These are phyloP conservation scores for Pocillopora verrucosa DNA, from an alignment of 64 coral and sea anemone genomes.

Conservation along the genomic window DNA sequence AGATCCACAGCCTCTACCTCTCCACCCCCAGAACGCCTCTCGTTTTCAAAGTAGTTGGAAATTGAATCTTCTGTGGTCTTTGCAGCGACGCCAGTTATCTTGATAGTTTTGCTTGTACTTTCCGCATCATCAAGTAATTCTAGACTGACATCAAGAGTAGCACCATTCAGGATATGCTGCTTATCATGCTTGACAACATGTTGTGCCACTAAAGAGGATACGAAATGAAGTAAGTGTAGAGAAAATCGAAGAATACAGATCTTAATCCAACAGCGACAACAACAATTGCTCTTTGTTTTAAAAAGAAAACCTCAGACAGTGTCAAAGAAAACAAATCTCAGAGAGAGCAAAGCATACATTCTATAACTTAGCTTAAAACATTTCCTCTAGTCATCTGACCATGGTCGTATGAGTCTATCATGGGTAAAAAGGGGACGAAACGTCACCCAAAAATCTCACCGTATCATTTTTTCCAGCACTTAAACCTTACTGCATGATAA, in stretches of 20 bases:
- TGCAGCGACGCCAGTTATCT: neutral
- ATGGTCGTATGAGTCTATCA: too few relatives aligned
- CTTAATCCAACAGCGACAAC: neutral
- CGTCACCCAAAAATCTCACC: too few relatives aligned
- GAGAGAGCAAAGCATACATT: too few relatives aligned
- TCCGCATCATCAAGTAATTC: neutral
- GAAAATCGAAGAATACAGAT: neutral
- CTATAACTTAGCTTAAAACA: too few relatives aligned
- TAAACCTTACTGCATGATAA: too few relatives aligned
- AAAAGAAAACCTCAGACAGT: too few relatives aligned
- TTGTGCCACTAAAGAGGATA: neutral
- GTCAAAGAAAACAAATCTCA: too few relatives aligned
- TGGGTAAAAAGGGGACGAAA: too few relatives aligned
- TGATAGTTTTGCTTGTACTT: neutral
- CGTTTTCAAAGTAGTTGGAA: conserved; percentile 46
- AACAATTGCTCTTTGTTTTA: too few relatives aligned
- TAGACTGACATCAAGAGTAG: conserved; percentile 9
- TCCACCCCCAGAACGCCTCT: conserved; percentile 22
- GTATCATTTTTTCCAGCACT: too few relatives aligned
- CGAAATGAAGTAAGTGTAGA: neutral
- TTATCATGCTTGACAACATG: neutral
- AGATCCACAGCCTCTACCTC: conserved; percentile 19
- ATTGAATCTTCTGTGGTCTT: conserved; percentile 34
- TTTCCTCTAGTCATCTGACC: too few relatives aligned
- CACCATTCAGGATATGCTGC: neutral